phyloP scores from a whole-genome alignment of 2,797 vertebrate species.

The Argentina silus region DNA sequence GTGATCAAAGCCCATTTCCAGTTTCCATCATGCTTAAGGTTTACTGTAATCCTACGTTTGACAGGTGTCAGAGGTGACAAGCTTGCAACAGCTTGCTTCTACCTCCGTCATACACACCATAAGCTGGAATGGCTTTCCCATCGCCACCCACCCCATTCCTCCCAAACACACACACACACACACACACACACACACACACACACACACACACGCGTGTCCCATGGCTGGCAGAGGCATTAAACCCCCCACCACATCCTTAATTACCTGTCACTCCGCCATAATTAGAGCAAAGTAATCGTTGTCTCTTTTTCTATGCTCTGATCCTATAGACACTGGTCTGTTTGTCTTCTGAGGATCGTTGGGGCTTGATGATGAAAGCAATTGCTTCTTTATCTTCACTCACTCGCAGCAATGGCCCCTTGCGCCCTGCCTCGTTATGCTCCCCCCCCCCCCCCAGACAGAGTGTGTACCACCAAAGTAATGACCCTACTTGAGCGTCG shows the following conservation, averaged over 20 bases:
- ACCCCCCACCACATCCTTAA: constrained; percentile 24
- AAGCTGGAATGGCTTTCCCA: neutral
- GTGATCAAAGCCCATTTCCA: neutral
- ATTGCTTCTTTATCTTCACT: constrained; percentile 16
- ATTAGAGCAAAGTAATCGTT: constrained; percentile 16
- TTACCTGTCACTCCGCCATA: constrained; percentile 15
- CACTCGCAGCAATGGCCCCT: neutral
- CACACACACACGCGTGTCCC: constrained; percentile 5
- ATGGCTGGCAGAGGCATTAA: neutral
- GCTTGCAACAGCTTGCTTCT: constrained; percentile 6
- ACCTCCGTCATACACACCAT: neutral
- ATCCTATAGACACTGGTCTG: constrained; percentile 11
- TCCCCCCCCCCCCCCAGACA: constrained; percentile 5
- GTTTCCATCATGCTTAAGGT: neutral
- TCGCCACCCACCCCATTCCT: neutral
- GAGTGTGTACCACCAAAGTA: constrained; percentile 26
- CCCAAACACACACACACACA: neutral
- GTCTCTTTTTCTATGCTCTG: constrained; percentile 20
- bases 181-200: constrained; percentile 1
- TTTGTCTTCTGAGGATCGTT: constrained; percentile 17
- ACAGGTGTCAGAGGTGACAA: neutral
- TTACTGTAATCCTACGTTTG: constrained; percentile 1
- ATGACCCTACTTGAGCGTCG: constrained; percentile 29
- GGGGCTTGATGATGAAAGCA: constrained; percentile 23
- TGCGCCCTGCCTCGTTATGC: neutral